Evolutionary conservation across 2,888 invertebrate species (phyloP), one percentile per base, ranked within the genome.

Genomic region (Cerceris ruficornis): DNA sequence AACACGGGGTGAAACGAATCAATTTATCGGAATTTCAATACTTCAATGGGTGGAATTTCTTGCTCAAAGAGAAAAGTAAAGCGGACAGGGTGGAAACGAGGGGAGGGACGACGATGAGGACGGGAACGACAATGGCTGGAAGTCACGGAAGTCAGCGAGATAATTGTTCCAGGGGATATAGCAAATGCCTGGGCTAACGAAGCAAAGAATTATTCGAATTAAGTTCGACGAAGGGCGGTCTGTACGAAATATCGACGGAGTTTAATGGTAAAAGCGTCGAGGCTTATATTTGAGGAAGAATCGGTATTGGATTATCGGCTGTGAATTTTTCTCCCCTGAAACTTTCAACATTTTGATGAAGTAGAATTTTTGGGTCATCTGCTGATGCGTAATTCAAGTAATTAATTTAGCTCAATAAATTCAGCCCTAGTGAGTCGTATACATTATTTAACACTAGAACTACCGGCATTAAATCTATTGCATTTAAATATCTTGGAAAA

Each of bases 1-100:
- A 81, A 75, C 69, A 69, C 54, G 54, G 58, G 4, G 14, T 54
- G 76, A 71, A 74, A 75, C 81, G 79, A 79, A 79, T 81, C 82
- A 79, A 81, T 81, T 81, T 81, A 82, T 81, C 76, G 82, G 28
- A 76, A 81, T 81, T 82, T 81, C 82, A 79, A 82, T 82, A 79
- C 54, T 49, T 54, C 60, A 46, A 71, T 55, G 14, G 73, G 50
- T 65, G 62, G 73, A 78, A 75, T 77, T 72, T 57, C 60, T 72
- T 58, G 64, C 43, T 17, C 28, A 66, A 58, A 72, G 62, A 50
- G 55, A 65, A 55, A 55, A 58, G 17, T 7, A 17, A 17, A 9
- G 55, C 15, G 13, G 15, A 17, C 0, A 17, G 7, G 17, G 55
- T 7, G n/a, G 50, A 50, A n/a, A 7, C 0, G n/a, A 2, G 50